Evolutionary conservation across 1,140 invertebrate genomes (phyloP).

Genomic region (Whitmania pigra): DNA sequence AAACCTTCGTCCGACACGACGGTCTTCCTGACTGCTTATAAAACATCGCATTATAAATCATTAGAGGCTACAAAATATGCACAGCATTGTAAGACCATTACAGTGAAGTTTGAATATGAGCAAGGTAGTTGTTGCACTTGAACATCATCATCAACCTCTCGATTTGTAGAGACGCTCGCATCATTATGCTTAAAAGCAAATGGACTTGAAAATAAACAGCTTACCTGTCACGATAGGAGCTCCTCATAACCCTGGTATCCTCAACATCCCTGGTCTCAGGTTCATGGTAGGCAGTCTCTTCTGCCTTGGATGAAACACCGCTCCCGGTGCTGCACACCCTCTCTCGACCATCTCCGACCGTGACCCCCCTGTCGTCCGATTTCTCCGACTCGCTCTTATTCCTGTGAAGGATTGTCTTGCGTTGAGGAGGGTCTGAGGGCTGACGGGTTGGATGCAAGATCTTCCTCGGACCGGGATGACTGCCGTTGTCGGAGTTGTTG

Average conservation of each 20-base stretch:
- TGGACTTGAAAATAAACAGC: not conserved
- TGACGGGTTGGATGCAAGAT: not conserved
- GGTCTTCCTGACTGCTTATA: no score
- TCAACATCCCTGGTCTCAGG: not conserved
- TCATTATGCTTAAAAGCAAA: no score
- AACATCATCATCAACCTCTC: not conserved
- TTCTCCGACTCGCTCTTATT: constrained; percentile 6
- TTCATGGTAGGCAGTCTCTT: not conserved
- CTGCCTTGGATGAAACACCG: not conserved
- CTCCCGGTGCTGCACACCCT: not conserved
- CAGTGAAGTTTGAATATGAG: no score
- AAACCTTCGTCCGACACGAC: no score
- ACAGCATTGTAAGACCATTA: no score
- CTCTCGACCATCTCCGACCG: not conserved
- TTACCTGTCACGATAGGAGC: not conserved
- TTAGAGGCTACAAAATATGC: no score
- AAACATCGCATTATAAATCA: no score
- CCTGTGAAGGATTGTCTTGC: constrained; percentile 4
- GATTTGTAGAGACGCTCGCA: not conserved
- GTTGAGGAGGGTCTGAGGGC: not conserved
- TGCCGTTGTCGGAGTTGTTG: no score
- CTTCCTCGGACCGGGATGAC: not conserved
- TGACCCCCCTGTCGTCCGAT: not conserved
- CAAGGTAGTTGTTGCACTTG: not conserved
- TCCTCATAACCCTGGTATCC: not conserved